Base-by-base conservation (phyloP, 2,113 vertebrate species). In the Phodopus roborovskii region DNA sequence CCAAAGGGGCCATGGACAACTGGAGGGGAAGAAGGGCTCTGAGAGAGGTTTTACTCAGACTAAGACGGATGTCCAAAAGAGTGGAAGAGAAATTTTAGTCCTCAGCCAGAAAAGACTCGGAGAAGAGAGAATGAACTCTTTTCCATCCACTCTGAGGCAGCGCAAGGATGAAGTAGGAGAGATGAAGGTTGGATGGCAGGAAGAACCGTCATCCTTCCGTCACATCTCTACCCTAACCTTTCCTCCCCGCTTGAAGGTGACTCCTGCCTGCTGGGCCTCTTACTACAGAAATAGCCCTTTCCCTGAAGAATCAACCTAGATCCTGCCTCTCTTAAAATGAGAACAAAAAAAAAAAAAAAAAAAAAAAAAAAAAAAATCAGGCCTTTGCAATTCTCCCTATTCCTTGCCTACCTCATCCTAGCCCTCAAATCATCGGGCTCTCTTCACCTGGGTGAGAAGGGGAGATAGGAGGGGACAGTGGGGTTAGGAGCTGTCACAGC, bases 241-340 rank as follows among this genome's bases (percentile, higher is more conserved):
- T 13, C 83, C 60, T 87, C 91, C 79, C 96, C 93, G 97, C 96
- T 94, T 98, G 98, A 99, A 99, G 99, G 99, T 98, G 99, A 98
- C 98, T 98, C 88, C 85, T 98, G 98, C 98, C 99, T 98, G 96
- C 97, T 95, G 98, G 98, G 98, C 98, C 97, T 98, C 98, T 97
- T 96, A 97, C 97, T 98, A 98, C 98, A 98, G 98, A 99, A 99
- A 99, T 99, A 99, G 98, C 98, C 97, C 98, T 99, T 98, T 99
- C 98, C 99, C 99, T 96, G 97, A 99, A 99, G 99, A 99, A 98
- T 98, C 99, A 99, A 99, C 99, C 99, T 98, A 98, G 82, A 89
- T 97, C 97, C 94, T 93, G 94, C 42, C 90, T 98, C 74, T 98
- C 98, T 98, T 97, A 91, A 97, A 98, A 98, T 74, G 91, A 98